A percentile compares a stretch with the other conserved stretches of the same genome.
Conservation (phyloP, 2,113 vertebrate species). For the Anthoscopus minutus region DNA sequence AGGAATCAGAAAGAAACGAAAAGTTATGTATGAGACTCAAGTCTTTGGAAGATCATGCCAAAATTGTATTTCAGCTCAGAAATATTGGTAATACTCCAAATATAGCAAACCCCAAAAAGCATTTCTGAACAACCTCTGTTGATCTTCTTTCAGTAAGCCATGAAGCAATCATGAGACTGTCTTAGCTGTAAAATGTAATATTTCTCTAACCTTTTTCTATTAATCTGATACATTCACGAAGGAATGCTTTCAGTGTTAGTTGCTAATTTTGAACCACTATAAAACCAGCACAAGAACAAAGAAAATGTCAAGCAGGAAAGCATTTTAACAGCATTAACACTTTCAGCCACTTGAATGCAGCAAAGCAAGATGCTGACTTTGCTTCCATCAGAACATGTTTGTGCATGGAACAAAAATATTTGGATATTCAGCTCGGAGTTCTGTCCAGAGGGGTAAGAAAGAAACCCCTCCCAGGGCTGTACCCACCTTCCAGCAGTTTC, state of each 20-base stretch:
- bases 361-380: background rate
- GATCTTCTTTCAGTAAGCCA: background rate
- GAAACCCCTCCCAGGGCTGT: background rate
- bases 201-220: background rate
- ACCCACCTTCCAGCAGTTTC: conserved; percentile 82
- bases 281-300: background rate
- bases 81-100: background rate
- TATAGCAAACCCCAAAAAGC: background rate
- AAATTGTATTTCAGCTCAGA: background rate
- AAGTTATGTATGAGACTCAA: background rate
- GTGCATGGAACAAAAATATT: fast-evolving
- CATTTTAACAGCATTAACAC: background rate
- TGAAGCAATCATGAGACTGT: background rate
- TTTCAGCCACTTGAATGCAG: background rate
- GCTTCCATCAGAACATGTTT: background rate
- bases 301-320: background rate
- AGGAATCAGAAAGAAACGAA: background rate
- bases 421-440: background rate
- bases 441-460: background rate
- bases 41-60: background rate
- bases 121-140: background rate
- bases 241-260: background rate
- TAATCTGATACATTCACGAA: background rate
- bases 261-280: background rate
- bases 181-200: fast-evolving